A percentile compares a stretch with the other conserved stretches of the same genome.
Conservation (phyloP, 2,113 vertebrate genomes). For the Tricholaema leucomelas region DNA sequence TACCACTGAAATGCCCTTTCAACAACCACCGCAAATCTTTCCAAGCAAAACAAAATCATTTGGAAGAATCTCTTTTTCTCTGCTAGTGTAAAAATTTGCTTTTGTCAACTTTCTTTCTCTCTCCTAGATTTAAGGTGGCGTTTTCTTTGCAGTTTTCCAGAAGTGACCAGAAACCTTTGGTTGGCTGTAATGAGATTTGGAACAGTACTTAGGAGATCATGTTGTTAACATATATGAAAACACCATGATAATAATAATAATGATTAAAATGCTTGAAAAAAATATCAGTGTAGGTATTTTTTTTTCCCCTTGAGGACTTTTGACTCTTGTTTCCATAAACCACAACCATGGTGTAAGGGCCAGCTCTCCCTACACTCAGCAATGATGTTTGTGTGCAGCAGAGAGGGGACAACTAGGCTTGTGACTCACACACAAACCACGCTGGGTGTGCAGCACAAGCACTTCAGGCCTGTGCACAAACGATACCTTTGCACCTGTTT, state of each 20-base stretch:
- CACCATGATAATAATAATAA: not conserved
- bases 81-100: not conserved
- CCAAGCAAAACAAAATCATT: not conserved
- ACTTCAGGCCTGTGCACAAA: not conserved
- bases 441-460: fast-evolving
- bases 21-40: not conserved
- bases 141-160: not conserved
- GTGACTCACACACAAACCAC: fast-evolving
- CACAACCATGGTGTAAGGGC: not conserved
- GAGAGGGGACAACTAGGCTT: not conserved
- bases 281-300: not conserved
- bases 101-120: not conserved
- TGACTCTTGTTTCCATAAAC: not conserved
- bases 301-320: not conserved
- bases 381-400: not conserved
- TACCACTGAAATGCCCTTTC: constrained; percentile 47
- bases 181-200: not conserved
- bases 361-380: not conserved
- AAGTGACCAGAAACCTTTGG: not conserved
- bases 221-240: not conserved
- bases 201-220: fast-evolving
- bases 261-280: not conserved
- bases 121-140: not conserved
- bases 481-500: not conserved
- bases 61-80: not conserved